These are phyloP conservation scores for Danio kyathit DNA, from an alignment of 2,797 vertebrate species.

Conservation along the genomic window DNA sequence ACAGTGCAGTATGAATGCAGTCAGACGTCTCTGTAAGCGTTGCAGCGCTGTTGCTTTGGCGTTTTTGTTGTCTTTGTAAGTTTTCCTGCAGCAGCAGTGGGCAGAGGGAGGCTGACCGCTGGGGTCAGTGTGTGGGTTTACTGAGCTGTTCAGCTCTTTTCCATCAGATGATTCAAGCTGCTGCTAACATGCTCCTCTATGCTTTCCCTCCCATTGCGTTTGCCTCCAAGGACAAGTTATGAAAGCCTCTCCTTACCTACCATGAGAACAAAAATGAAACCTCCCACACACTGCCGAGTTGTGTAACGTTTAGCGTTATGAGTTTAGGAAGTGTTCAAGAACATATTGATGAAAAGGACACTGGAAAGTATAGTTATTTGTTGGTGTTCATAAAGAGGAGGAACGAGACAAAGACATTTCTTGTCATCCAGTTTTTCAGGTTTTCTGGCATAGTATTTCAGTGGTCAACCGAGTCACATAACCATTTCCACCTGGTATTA, in stretches of 20 bases:
- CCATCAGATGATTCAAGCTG: slow-evolving; percentile 78
- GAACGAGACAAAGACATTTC: neutral
- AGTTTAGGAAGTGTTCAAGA: slow-evolving; percentile 66
- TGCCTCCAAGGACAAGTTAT: slow-evolving; percentile 77
- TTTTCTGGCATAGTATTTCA: neutral
- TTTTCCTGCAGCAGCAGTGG: slow-evolving; percentile 70
- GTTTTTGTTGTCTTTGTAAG: slow-evolving; percentile 58
- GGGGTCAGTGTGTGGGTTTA: slow-evolving; percentile 78
- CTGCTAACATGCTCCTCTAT: slow-evolving; percentile 66
- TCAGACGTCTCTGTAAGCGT: slow-evolving; percentile 7
- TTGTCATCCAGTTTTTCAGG: neutral
- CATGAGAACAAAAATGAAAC: slow-evolving; percentile 70
- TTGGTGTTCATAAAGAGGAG: slow-evolving; percentile 15
- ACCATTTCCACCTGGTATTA: too few relatives aligned
- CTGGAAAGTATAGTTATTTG: slow-evolving; percentile 39
- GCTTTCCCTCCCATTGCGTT: slow-evolving; percentile 53
- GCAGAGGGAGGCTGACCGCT: slow-evolving; percentile 72
- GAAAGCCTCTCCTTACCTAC: slow-evolving; percentile 79
- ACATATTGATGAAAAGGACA: slow-evolving; percentile 40
- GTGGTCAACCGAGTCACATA: neutral
- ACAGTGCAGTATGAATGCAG: slow-evolving; percentile 5
- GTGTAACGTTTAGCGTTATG: slow-evolving; percentile 73
- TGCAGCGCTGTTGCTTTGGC: neutral
- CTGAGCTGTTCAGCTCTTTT: slow-evolving; percentile 65
- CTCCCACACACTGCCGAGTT: slow-evolving; percentile 78